Evolutionary conservation across 1,140 invertebrate genomes (phyloP), one percentile per base, ranked within the genome.

Genomic region (Mactra quadrangularis): DNA sequence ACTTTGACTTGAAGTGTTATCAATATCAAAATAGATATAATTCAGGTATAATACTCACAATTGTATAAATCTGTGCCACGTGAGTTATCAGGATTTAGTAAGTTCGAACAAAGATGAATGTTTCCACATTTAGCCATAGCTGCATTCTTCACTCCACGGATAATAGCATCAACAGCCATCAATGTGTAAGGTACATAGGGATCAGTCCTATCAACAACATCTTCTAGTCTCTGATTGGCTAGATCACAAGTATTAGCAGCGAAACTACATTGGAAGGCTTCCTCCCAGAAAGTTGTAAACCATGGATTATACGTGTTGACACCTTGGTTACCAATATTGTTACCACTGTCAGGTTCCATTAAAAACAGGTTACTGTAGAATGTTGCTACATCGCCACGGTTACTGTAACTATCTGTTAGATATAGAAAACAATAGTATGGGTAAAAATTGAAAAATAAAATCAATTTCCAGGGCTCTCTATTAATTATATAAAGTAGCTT

Each of bases 221-320:
- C 41, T 13, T 33, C 33, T 7, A 86, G 31, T 17, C 62, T 74
- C 33, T 86, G 45, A 11, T 50, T 74, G n/a, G 71, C 13, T 27
- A 84, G 25, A 33, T 84, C 41, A 52, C 84, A 83, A 17, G 45
- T 79, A 13, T 11, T 50, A 4, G 27, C 11, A n/a, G 59, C 66
- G 27, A 83, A 31, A 9, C 31, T 22, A 53, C 88, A 90, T 11
- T 55, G 25, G n/a, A 88, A 87, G 29, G 82, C 85, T 38, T 84
- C 22, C 29, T 86, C 53, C 86, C 90, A 93, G 78, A 88, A 93
- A 35, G 71, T n/a, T 0, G 60, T 59, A 31, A 89, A 88, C 86
- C 85, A 88, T n/a, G 82, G 77, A 41, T 89, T 87, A 19, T 75
- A 60, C 9, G 11, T 55, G 70, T 86, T 88, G 19, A 38, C 27